These are phyloP conservation scores for Rafetus swinhoei DNA, from an alignment of 2,113 vertebrate species.

Conservation along the genomic window DNA sequence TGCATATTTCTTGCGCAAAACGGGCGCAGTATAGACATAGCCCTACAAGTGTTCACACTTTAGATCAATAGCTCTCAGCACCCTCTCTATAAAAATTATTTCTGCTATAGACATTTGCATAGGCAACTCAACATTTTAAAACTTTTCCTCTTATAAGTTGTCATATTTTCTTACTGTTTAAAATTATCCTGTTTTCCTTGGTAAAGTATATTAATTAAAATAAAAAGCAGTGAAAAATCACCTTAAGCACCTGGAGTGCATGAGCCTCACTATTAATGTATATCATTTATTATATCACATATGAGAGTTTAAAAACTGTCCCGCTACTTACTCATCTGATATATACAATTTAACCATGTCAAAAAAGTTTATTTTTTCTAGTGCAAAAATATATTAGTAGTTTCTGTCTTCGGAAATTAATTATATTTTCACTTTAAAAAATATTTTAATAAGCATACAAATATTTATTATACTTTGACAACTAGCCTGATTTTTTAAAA, in stretches of 20 bases:
- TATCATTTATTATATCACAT: background rate
- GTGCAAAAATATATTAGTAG: background rate
- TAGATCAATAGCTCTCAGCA: too few species aligned
- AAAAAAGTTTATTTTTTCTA: background rate
- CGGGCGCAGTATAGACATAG: too few species aligned
- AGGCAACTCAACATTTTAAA: background rate
- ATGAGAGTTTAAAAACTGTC: background rate
- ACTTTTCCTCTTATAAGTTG: background rate
- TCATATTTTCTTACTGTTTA: constrained; percentile 1
- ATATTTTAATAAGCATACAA: background rate
- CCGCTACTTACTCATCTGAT: background rate
- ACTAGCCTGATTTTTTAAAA: background rate
- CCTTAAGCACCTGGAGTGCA: background rate
- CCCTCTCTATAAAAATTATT: too few species aligned
- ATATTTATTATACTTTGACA: background rate
- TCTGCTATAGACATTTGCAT: background rate
- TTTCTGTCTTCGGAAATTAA: background rate
- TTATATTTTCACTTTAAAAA: background rate
- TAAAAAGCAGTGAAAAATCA: background rate
- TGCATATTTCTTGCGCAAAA: too few species aligned
- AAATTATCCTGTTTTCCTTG: background rate
- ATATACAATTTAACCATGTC: background rate
- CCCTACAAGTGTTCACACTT: too few species aligned
- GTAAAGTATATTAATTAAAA: background rate
- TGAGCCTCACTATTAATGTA: background rate